Percentiles rank a stretch among this genome's conserved stretches.
phyloP scores from a whole-genome alignment of 2,888 invertebrate genomes.

The Criorhina ranunculi region DNA sequence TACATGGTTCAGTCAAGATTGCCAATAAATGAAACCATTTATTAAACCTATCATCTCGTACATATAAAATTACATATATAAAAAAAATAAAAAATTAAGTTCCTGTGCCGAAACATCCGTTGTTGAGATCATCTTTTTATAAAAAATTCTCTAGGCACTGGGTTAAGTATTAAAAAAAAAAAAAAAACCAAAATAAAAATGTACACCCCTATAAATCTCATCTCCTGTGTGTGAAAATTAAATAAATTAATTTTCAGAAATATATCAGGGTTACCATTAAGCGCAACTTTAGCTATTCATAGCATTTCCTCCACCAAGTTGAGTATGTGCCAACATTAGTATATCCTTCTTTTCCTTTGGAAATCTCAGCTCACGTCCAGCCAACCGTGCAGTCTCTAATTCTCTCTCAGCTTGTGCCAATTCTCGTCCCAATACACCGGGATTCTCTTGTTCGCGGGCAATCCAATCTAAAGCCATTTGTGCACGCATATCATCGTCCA shows the following conservation, averaged over 20 bases:
- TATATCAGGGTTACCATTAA: slow-evolving; percentile 34
- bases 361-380: slow-evolving; percentile 95
- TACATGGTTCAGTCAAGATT: too few relatives aligned
- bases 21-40: too few relatives aligned
- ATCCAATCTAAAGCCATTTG: slow-evolving; percentile 99
- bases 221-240: slow-evolving; percentile 21
- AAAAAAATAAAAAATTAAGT: slow-evolving; percentile 12
- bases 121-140: slow-evolving; percentile 70
- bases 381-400: slow-evolving; percentile 92
- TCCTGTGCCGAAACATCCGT: slow-evolving; percentile 60
- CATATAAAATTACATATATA: slow-evolving; percentile 1
- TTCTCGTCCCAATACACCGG: slow-evolving; percentile 92
- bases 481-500: slow-evolving; percentile 97
- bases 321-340: slow-evolving; percentile 93
- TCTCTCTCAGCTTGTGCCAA: slow-evolving; percentile 94
- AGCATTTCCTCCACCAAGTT: slow-evolving; percentile 86
- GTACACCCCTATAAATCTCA: slow-evolving; percentile 21
- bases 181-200: slow-evolving; percentile 25
- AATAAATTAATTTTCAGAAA: slow-evolving; percentile 41
- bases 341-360: slow-evolving; percentile 98
- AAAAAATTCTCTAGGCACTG: slow-evolving; percentile 66
- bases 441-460: slow-evolving; percentile 90
- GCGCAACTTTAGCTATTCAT: slow-evolving; percentile 71
- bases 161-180: slow-evolving; percentile 14
- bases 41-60: slow-evolving; percentile 12